Base-by-base conservation (phyloP, 2,797 vertebrate species). In the Rhadinocentrus ornatus region DNA sequence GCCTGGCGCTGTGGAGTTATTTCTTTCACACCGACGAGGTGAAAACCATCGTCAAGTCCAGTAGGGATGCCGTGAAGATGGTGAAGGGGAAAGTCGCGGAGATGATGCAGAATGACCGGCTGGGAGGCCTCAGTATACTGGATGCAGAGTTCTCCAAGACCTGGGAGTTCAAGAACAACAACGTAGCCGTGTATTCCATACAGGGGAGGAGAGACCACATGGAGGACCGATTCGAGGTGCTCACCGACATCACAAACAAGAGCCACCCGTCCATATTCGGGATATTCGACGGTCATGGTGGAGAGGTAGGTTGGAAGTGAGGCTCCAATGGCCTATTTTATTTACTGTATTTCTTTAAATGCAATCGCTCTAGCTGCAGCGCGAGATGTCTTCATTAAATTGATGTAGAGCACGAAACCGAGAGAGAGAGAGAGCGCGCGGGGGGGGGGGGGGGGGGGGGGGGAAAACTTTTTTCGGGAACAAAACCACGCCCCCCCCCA, bases 11-110 rank as follows among this genome's bases (percentile, higher is more conserved):
- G 73, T 99, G 97, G 97, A 99, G 97, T 86, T 99, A 99, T 80
- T 99, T 99, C 94, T 99, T 99, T 90, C 97, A 99, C 93, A 99
- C 97, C 1, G 97, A 99, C 92, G 97, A 98, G 89, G 97, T 99
- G 92, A 97, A 97, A 91, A 99, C 97, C 93, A 99, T 99, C 70
- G 97, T 99, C 74, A 97, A 98, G 93, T 99, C 97, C 78, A 98
- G 97, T 91, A 95, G 97, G 84, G 97, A 99, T 78, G 97, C 97
- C 24, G 97, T 99, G 92, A 97, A 98, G 93, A 98, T 98, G 97
- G 97, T 99, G 81, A 97, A 97, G 92, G 97, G 97, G 88, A 98
- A 98, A 82, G 97, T 98, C 91, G 97, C 97, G 4, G 97, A 99
- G 94, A 98, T 98, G 88, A 98, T 98, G 96, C 96, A 97, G 94